phyloP scores from a whole-genome alignment of 2,113 vertebrate species.

The Trogon surrucura region DNA sequence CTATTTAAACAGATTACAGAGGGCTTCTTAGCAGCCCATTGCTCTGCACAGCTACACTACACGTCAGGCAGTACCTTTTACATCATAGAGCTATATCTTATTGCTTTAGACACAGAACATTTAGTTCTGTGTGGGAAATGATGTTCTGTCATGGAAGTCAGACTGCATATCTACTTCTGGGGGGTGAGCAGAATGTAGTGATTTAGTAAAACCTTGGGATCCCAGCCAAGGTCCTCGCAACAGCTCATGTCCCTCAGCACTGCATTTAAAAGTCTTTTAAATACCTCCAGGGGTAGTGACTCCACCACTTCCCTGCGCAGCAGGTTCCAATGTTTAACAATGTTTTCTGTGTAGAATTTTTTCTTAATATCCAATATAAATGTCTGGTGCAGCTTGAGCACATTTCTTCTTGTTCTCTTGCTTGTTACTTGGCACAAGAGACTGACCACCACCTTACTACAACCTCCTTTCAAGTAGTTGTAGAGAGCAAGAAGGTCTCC shows the following conservation, averaged over 20 bases:
- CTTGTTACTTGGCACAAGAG: background rate
- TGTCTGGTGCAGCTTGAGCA: background rate
- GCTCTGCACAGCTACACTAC: background rate
- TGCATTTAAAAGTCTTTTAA: background rate
- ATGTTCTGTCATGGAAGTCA: background rate
- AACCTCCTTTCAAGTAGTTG: background rate
- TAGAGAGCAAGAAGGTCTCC: rapidly evolving
- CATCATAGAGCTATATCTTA: background rate
- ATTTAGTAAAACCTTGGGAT: background rate
- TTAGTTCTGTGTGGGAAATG: background rate
- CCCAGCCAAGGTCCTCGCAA: background rate
- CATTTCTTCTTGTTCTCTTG: background rate
- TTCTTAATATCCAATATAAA: background rate
- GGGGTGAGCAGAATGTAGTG: background rate
- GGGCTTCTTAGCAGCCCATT: background rate
- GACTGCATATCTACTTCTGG: background rate
- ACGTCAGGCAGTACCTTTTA: background rate
- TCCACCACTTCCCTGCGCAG: background rate
- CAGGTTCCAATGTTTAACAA: background rate
- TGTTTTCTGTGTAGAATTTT: background rate
- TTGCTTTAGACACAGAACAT: background rate
- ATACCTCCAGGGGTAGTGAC: background rate
- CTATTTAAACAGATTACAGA: background rate
- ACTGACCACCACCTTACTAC: rapidly evolving
- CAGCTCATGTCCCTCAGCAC: background rate